These are phyloP conservation scores for Lepus americanus DNA, from an alignment of 2,113 vertebrate species.

Conservation along the genomic window DNA sequence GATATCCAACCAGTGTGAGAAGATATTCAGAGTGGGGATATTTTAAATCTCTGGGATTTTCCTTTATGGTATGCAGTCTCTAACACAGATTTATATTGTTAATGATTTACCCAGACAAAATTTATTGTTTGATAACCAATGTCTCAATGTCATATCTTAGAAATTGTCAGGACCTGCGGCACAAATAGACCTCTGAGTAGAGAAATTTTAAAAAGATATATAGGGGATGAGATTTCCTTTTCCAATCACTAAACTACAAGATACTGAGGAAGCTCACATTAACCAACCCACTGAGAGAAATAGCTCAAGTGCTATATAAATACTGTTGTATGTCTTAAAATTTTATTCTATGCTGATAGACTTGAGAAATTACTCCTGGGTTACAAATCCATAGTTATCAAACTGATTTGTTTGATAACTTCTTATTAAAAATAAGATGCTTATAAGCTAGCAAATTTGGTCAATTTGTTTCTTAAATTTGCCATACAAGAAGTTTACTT, in stretches of 20 bases:
- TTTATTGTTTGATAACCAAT: not conserved
- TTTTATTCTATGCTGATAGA: not conserved
- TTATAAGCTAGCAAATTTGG: not conserved
- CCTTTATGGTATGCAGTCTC: not conserved
- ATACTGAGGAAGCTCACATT: not conserved
- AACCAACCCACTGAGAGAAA: not conserved
- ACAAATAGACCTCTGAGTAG: not conserved
- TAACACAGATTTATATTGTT: not conserved
- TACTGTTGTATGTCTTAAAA: not conserved
- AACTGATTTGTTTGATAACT: not conserved
- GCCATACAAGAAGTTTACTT: not conserved
- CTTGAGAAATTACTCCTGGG: not conserved
- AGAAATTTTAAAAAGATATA: not conserved
- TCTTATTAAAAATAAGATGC: not conserved
- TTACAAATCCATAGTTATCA: not conserved
- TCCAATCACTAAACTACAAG: not conserved
- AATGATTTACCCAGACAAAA: not conserved
- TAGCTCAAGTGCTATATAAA: not conserved
- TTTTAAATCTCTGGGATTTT: not conserved
- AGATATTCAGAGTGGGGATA: not conserved
- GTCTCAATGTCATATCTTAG: not conserved
- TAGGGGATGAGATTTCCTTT: not conserved
- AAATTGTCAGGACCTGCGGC: not conserved
- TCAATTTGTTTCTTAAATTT: not conserved
- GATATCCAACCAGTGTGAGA: not conserved